Evolutionary conservation across 2,113 vertebrate genomes (phyloP).

Genomic region (Furnarius figulus): DNA sequence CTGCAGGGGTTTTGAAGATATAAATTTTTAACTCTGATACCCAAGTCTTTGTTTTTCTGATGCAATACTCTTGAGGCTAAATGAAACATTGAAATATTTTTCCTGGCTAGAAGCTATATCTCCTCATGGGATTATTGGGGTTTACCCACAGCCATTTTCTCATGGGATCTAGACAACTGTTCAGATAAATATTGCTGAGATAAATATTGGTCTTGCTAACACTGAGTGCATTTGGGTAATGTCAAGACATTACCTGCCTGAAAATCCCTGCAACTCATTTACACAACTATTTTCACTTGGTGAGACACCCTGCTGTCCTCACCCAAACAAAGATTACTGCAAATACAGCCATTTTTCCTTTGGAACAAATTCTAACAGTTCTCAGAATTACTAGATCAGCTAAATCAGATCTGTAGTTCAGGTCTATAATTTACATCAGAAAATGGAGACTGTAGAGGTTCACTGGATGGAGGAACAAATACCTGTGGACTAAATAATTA

Average conservation of each 20-base stretch:
- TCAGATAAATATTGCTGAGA: neutral
- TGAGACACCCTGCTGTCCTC: neutral
- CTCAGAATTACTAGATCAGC: neutral
- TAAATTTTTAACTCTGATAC: neutral
- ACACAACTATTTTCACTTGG: neutral
- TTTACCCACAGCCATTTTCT: neutral
- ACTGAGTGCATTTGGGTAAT: neutral
- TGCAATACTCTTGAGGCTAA: neutral
- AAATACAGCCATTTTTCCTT: neutral
- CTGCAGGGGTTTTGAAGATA: neutral
- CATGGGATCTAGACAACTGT: neutral
- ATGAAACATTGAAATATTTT: neutral
- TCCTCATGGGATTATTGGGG: neutral
- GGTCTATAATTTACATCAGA: neutral
- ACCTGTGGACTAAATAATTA: neutral
- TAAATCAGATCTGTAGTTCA: neutral
- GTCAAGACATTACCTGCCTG: neutral
- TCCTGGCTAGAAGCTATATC: neutral
- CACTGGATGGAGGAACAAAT: neutral
- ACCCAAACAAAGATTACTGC: neutral
- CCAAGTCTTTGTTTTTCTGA: neutral
- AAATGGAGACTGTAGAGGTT: neutral
- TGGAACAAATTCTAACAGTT: neutral
- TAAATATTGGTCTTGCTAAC: neutral
- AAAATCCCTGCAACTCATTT: neutral